Conservation (phyloP, 2,888 invertebrate species). For the Linnaemya tessellans region DNA sequence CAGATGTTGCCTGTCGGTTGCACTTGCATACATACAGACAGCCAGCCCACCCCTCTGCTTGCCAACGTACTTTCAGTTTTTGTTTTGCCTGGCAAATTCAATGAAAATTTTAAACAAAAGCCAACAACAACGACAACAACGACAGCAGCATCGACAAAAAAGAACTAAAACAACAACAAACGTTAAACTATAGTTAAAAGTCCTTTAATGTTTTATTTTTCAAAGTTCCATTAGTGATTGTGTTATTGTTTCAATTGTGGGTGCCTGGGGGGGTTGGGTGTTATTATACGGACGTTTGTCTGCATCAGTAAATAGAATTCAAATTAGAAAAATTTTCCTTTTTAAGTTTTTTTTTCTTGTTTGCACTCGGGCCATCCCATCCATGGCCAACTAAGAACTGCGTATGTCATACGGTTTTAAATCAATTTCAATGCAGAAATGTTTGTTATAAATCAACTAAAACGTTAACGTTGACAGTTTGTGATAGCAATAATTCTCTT, state of each 20-base stretch:
- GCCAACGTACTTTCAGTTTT: slow-evolving; percentile 36
- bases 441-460: slow-evolving; percentile 51
- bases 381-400: slow-evolving; percentile 13
- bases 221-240: slow-evolving; percentile 29
- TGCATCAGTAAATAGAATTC: slow-evolving; percentile 59
- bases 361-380: slow-evolving; percentile 13
- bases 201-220: slow-evolving; percentile 14
- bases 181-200: slow-evolving; percentile 31
- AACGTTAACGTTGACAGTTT: slow-evolving; percentile 41
- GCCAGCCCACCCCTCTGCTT: too few species aligned
- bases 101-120: slow-evolving; percentile 49
- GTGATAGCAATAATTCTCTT: slow-evolving; percentile 47
- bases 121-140: slow-evolving; percentile 31
- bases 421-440: slow-evolving; percentile 35
- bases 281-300: background rate
- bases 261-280: background rate
- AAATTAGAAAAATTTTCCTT: slow-evolving; percentile 61
- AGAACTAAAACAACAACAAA: background rate
- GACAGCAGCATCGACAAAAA: too few species aligned
- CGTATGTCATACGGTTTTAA: slow-evolving; percentile 45
- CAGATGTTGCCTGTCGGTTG: slow-evolving; percentile 65
- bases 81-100: slow-evolving; percentile 32
- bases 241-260: slow-evolving; percentile 1
- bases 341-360: slow-evolving; percentile 38
- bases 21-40: slow-evolving; percentile 13